These are phyloP conservation scores for Drosophila arizonae DNA, from an alignment of 1,140 invertebrate species.

Conservation along the genomic window DNA sequence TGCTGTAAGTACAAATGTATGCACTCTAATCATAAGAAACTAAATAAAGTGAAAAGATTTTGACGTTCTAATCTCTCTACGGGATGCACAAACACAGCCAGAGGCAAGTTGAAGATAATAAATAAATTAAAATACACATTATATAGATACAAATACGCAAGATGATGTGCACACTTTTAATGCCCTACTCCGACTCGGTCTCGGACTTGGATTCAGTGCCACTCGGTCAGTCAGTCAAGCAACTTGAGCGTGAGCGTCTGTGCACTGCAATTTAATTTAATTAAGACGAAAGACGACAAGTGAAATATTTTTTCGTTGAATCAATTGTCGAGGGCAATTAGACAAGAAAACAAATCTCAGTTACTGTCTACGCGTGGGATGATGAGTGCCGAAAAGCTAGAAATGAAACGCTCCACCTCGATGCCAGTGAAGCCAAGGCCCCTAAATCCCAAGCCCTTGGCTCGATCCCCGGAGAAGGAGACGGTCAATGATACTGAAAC, in stretches of 20 bases:
- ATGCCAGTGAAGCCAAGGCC: constrained; percentile 79
- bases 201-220: constrained; percentile 48
- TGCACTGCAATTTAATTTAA: constrained; percentile 69
- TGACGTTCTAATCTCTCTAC: constrained; percentile 54
- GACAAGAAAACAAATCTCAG: constrained; percentile 39
- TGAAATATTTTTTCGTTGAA: constrained; percentile 66
- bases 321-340: constrained; percentile 53
- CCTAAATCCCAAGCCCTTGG: constrained; percentile 60
- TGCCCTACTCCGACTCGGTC: constrained; percentile 7
- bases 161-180: constrained; percentile 1
- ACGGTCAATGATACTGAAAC: constrained; percentile 61
- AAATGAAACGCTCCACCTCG: constrained; percentile 75
- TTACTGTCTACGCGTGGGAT: constrained; percentile 54
- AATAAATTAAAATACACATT: constrained; percentile 69
- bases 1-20: constrained; percentile 47
- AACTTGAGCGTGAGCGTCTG: constrained; percentile 32
- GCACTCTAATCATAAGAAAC: constrained; percentile 14
- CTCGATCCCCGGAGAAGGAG: constrained; percentile 76
- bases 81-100: constrained; percentile 32
- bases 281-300: constrained; percentile 78
- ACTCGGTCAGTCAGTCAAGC: constrained; percentile 53
- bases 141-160: constrained; percentile 14
- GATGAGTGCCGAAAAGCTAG: constrained; percentile 53
- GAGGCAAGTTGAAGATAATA: constrained; percentile 49
- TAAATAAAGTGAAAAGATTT: constrained; percentile 46